Evolutionary conservation across 2,113 vertebrate species (phyloP), one percentile per base, ranked within the genome.

Genomic region (Takifugu bimaculatus): DNA sequence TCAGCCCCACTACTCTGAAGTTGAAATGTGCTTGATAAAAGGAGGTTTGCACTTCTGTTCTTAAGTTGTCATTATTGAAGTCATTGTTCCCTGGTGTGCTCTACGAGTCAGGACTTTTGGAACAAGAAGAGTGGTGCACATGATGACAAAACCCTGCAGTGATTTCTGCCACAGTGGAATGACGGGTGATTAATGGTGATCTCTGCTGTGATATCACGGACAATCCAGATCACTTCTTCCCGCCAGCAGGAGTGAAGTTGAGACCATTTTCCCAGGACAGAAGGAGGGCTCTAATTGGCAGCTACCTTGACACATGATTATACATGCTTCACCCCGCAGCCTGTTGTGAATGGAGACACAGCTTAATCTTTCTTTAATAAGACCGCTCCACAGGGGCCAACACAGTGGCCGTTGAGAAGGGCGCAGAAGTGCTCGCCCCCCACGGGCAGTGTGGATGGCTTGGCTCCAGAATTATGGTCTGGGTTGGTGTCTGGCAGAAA

Each of bases 321-420:
- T 87, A 75, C 78, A 67, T 60, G 81, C 77, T 80, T 79, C 74
- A 75, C 73, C 72, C 70, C 70, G 63, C 81, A 80, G 80, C 71
- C 75, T 87, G 83, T 88, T 88, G 80, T 87, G 88, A 89, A 74
- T 81, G 63, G 80, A 88, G 78, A 85, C 80, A 79, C 57, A 45
- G 81, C 85, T 82, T 91, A 91, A 90, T 90, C 88, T 90, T 81
- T 78, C 90, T 93, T 92, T 93, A 92, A 92, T 91, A 87, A 92
- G 87, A 75, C 74, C 27, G 80, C 87, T 87, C 88, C 62, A 51
- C 81, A 71, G 85, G 88, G 82, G 74, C 70, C 54, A 80, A 87
- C 79, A 85, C 75, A 70, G 74, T 65, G 79, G 80, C 85, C 69
- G 74, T 68, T 77, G 67, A 71, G 72, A 67, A 64, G 79, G 71